Base-by-base conservation (phyloP, 1,140 invertebrate species). In the Drosophila malerkotliana region DNA sequence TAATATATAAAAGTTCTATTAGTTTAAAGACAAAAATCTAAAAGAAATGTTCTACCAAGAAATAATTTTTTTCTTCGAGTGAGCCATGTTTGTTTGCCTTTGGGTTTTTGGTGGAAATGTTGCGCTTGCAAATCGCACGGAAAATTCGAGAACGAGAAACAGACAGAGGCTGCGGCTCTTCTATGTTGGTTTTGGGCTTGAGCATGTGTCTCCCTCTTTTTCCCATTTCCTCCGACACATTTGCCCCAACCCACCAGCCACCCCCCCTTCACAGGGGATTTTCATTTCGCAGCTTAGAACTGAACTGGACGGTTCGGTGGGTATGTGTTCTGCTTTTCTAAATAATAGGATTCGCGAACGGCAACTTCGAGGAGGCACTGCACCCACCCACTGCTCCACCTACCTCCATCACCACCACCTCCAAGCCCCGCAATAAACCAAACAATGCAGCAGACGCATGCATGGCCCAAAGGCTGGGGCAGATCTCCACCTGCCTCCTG, bases 81-180 rank as follows among this genome's bases (percentile, higher is more conserved):
- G 72, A 58, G 6, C 18, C 41, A 51, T 18, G 47, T 37, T 41
- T 64, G 68, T 84, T 82, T 75, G 78, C 51, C 69, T 77, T 88
- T 76, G 55, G 74, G 51, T 80, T 85, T 83, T 85, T 80, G 75
- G 83, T 80, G 82, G 79, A 88, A 83, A 82, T 78, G 78, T 82
- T 88, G 83, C 83, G 81, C 64, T 64, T 87, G 82, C 78, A 85
- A 85, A 85, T 85, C 81, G 81, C 81, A 85, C 69, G 82, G 81
- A 85, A 85, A 87, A 78, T 87, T 85, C 61, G 68, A 59, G 57
- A 52, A 52, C 28, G 49, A 51, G 51, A 52, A 64, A 53, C 49
- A 37, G 53, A 61, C 56, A 47, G 45, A 54, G 61, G 55, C 37
- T 37, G 26, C 18, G 24, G 8, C 47, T 34, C n/a, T 59, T 44